Conservation (phyloP, 2,113 vertebrate species). For the Sakesphorus luctuosus region DNA sequence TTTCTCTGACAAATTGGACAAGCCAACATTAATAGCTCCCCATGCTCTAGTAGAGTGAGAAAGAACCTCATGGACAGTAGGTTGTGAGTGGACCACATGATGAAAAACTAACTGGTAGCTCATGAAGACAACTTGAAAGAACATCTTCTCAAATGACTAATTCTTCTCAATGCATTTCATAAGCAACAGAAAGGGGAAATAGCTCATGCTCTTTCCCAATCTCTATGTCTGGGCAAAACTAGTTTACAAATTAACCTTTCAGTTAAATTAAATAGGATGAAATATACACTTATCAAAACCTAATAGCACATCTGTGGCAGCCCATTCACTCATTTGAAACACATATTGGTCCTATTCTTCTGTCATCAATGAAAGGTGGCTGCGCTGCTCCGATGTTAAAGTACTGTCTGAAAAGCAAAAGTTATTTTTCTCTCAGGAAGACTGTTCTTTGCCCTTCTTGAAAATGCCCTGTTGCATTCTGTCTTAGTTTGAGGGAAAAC, state of each 20-base stretch:
- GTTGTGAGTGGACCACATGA: neutral
- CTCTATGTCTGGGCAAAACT: neutral
- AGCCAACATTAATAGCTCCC: neutral
- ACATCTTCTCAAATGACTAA: neutral
- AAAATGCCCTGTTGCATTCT: neutral
- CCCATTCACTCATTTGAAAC: neutral
- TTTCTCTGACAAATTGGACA: neutral
- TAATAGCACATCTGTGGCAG: neutral
- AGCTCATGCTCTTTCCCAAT: neutral
- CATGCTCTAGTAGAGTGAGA: fast-evolving
- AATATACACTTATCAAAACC: neutral
- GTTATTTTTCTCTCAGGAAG: neutral
- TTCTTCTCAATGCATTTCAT: neutral
- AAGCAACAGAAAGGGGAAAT: neutral
- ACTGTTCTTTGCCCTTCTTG: neutral
- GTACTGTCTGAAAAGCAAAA: neutral
- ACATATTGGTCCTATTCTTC: neutral
- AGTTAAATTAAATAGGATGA: neutral
- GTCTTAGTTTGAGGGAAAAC: too few species aligned
- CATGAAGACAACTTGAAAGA: neutral
- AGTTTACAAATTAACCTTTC: neutral
- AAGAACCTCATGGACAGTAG: neutral
- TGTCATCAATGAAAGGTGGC: neutral
- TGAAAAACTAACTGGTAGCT: neutral
- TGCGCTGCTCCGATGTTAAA: neutral